phyloP scores from a whole-genome alignment of 2,888 invertebrate genomes.

The Elmis aenea region DNA sequence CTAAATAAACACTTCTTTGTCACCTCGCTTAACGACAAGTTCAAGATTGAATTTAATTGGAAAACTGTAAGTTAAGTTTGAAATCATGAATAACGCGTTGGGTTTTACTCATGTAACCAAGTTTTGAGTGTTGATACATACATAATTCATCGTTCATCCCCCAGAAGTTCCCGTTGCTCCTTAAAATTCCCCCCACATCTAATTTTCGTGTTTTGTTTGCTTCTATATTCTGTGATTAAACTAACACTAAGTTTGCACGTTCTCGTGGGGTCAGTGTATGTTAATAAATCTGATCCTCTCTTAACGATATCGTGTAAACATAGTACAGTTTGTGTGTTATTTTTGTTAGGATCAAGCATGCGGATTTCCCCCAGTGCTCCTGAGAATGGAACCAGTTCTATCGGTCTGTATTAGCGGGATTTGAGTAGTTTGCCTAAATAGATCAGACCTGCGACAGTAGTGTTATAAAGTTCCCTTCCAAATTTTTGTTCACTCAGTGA shows the following conservation, averaged over 20 bases:
- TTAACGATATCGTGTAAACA: conserved; percentile 25
- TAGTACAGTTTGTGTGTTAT: conserved; percentile 31
- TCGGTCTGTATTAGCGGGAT: conserved; percentile 49
- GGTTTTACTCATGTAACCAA: conserved; percentile 18
- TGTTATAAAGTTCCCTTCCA: too few species aligned
- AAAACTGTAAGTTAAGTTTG: conserved; percentile 9
- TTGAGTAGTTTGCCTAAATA: conserved; percentile 15
- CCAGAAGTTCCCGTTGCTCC: conserved; percentile 18
- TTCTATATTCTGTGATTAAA: not conserved
- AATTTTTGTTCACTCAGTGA: too few species aligned
- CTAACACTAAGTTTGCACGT: conserved; percentile 31
- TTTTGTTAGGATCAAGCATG: conserved; percentile 54
- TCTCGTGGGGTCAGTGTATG: not conserved
- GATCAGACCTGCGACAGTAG: too few species aligned
- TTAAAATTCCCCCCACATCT: not conserved
- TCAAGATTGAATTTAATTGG: not conserved
- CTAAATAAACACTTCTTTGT: too few species aligned
- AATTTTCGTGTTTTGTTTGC: not conserved
- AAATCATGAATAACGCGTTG: conserved; percentile 9
- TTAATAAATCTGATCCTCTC: not conserved
- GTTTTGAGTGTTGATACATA: conserved; percentile 19
- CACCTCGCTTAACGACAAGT: too few species aligned
- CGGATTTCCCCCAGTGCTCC: conserved; percentile 63
- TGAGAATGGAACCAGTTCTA: conserved; percentile 59
- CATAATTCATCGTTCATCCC: conserved; percentile 23